Conservation (phyloP, 1,140 invertebrate species). For the Trachymyrmex septentrionalis region DNA sequence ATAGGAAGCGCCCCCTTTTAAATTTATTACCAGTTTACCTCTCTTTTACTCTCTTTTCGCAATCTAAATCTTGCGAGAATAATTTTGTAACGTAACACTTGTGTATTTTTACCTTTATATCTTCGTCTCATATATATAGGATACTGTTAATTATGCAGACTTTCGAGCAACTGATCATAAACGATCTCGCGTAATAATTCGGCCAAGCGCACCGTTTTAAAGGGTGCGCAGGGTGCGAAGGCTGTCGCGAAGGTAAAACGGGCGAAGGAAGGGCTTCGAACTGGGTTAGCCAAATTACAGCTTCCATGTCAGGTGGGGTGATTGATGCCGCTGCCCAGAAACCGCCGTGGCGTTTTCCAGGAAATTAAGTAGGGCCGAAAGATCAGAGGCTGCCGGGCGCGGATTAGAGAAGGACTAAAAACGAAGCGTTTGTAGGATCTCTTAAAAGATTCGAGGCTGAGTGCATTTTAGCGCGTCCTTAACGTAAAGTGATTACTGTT, state of each 20-base stretch:
- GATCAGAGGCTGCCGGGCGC: constrained; percentile 60
- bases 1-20: background rate
- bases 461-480: constrained; percentile 63
- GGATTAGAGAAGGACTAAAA: constrained; percentile 51
- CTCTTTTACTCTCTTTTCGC: background rate
- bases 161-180: constrained; percentile 75
- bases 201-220: constrained; percentile 74
- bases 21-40: background rate
- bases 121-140: background rate
- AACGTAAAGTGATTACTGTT: constrained; percentile 66
- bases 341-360: constrained; percentile 81
- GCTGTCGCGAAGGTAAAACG: constrained; percentile 72
- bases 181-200: constrained; percentile 73
- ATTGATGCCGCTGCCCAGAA: constrained; percentile 81
- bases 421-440: constrained; percentile 5
- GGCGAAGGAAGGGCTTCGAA: constrained; percentile 71
- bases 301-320: constrained; percentile 84
- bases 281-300: constrained; percentile 86
- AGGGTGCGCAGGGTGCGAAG: constrained; percentile 72
- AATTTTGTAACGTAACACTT: background rate
- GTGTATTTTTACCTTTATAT: background rate
- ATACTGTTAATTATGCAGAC: constrained; percentile 75
- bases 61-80: background rate
- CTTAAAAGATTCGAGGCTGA: constrained; percentile 63
- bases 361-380: constrained; percentile 84